Evolutionary conservation across 2,113 vertebrate species (phyloP), one percentile per base, ranked within the genome.

Genomic region (Copsychus sechellarum): DNA sequence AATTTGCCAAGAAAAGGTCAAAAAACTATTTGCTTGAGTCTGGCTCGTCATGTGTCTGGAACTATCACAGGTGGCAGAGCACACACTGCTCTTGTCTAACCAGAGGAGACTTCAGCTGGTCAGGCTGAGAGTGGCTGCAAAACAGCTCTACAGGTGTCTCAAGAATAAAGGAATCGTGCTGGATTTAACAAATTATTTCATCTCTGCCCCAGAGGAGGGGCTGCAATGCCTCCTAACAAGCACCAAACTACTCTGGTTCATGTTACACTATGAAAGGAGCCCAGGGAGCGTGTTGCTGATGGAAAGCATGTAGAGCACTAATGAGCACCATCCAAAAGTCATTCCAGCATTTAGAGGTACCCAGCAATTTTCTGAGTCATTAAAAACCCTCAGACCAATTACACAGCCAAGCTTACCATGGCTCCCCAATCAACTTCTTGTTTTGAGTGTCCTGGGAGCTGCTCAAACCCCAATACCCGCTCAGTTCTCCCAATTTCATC

Each of bases 291-390:
- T 78, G 88, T 17, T 90, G 88, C 86, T 92, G 92, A 93, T 60
- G 88, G 79, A 93, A 96, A 88, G 95, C 95, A 95, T 90, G 84
- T 29, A 91, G 84, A 73, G 87, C 95, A 77, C 91, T 94, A 96
- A 96, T 36, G 90, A 95, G 91, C 94, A 77, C 91, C 90, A 95
- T 88, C 89, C 91, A 87, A 57, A 92, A 92, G 87, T 36, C 29
- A 94, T 95, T 91, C 84, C 90, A 95, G 25, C 62, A 14, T 61
- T 72, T 33, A 91, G 94, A 95, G 77, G 91, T 57, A 95, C 86
- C 66, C 67, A 91, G 81, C 87, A 94, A 94, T 95, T 94, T 97
- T 96, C 91, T 80, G 74, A 86, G 70, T 82, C 89, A 80, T 96
- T 95, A 94, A 71, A 89, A 89, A 86, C 4, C 50, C 87, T 93